phyloP scores from a whole-genome alignment of 2,888 invertebrate genomes.

The Drosophila nigritarsus region DNA sequence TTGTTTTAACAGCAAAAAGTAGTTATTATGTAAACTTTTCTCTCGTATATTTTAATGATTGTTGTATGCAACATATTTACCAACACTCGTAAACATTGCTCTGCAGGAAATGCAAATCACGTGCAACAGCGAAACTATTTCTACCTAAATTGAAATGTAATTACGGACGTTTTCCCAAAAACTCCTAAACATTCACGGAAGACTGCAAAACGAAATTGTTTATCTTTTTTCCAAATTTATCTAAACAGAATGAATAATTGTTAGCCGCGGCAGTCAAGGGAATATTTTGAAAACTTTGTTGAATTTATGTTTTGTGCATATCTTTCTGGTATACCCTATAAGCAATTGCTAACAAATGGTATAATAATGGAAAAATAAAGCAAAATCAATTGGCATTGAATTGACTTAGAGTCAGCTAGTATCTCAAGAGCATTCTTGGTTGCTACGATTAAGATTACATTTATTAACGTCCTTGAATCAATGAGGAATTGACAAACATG shows the following conservation, averaged over 20 bases:
- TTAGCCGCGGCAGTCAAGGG: too few relatives aligned
- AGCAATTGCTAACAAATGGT: neutral
- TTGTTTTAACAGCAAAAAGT: neutral
- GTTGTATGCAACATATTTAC: neutral
- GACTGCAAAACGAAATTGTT: conserved; percentile 4
- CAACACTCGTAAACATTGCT: neutral
- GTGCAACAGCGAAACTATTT: conserved; percentile 3
- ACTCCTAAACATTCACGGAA: neutral
- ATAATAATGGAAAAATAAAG: too few relatives aligned
- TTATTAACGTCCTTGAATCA: neutral
- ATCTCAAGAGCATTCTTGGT: neutral
- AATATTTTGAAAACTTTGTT: neutral
- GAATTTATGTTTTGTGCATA: neutral
- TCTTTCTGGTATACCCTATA: conserved; percentile 8
- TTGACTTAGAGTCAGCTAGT: neutral
- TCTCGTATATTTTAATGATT: neutral
- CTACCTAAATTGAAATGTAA: conserved; percentile 11
- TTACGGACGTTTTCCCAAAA: conserved; percentile 17
- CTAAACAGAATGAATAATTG: too few relatives aligned
- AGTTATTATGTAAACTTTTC: neutral
- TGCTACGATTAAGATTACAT: neutral
- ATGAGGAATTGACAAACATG: neutral
- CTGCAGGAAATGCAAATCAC: conserved; percentile 10
- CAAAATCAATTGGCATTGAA: neutral
- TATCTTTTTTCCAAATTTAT: conserved; percentile 10